These are phyloP conservation scores for Drosophila prostipennis DNA, from an alignment of 2,888 invertebrate genomes.

Conservation along the genomic window DNA sequence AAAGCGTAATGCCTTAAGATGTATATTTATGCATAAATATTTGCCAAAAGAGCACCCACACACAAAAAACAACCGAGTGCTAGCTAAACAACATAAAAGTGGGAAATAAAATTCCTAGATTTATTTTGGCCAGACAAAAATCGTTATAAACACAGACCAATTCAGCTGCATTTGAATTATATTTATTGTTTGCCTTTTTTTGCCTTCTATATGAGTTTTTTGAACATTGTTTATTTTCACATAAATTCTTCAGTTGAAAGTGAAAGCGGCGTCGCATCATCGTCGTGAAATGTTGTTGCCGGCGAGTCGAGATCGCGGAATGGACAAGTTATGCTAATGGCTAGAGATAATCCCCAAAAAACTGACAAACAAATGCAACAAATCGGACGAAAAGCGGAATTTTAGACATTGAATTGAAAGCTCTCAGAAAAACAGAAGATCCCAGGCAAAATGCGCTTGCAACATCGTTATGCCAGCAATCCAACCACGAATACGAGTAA, in stretches of 20 bases:
- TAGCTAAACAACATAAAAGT: slow-evolving; percentile 36
- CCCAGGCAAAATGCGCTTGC: slow-evolving; percentile 62
- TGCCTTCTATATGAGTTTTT: slow-evolving; percentile 42
- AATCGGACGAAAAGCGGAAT: slow-evolving; percentile 27
- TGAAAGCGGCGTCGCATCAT: slow-evolving; percentile 60
- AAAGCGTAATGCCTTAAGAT: slow-evolving; percentile 26
- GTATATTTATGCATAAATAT: slow-evolving; percentile 39
- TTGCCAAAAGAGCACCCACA: slow-evolving; percentile 21
- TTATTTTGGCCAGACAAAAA: slow-evolving; percentile 28
- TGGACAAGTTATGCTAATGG: slow-evolving; percentile 62
- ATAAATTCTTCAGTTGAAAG: slow-evolving; percentile 68
- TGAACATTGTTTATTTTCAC: slow-evolving; percentile 59
- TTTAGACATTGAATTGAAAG: slow-evolving; percentile 29
- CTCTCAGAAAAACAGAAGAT: too few relatives aligned
- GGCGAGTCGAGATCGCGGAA: slow-evolving; percentile 41
- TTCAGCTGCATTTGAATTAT: slow-evolving; percentile 38
- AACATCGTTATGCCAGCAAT: slow-evolving; percentile 58
- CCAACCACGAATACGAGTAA: slow-evolving; percentile 38
- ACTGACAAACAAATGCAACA: slow-evolving; percentile 5
- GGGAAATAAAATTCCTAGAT: slow-evolving; percentile 40
- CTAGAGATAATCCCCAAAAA: background rate
- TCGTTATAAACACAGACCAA: background rate
- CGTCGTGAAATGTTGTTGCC: slow-evolving; percentile 55
- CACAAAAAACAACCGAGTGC: slow-evolving; percentile 19
- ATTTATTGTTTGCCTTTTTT: slow-evolving; percentile 34